Evolutionary conservation across 2,113 vertebrate genomes (phyloP).

Genomic region (Tetrax tetrax): DNA sequence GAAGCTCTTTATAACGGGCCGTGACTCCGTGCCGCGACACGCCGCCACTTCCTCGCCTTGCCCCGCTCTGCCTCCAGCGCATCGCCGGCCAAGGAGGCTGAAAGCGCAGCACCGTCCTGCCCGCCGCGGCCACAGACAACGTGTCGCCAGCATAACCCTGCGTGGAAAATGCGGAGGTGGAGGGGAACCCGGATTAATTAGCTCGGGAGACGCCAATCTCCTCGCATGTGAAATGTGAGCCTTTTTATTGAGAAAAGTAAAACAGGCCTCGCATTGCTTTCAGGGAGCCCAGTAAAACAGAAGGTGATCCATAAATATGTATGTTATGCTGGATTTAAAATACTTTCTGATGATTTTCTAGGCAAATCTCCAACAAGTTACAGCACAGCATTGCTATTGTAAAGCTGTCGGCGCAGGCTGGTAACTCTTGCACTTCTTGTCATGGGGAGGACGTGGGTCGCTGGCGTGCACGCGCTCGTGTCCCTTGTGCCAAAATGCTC

Average conservation of each 20-base stretch:
- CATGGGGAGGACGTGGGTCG: not conserved
- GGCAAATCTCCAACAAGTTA: constrained; percentile 66
- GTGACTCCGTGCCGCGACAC: constrained; percentile 39
- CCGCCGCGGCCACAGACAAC: constrained; percentile 76
- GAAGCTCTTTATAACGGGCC: constrained; percentile 36
- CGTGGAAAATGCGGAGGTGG: constrained; percentile 83
- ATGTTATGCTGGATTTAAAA: constrained; percentile 61
- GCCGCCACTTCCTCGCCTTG: constrained; percentile 16
- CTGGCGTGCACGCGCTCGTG: accelerated
- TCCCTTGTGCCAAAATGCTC: not conserved
- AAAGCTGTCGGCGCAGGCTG: not conserved
- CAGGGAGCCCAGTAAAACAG: constrained; percentile 71
- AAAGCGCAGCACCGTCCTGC: constrained; percentile 51
- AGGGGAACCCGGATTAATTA: constrained; percentile 76
- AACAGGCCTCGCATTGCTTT: constrained; percentile 68
- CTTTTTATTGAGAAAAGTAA: constrained; percentile 67
- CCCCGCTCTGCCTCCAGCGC: constrained; percentile 57
- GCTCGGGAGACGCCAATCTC: constrained; percentile 67
- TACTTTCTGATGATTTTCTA: constrained; percentile 71
- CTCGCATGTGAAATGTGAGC: constrained; percentile 69
- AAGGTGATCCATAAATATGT: constrained; percentile 67
- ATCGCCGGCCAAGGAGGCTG: constrained; percentile 53
- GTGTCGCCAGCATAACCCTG: constrained; percentile 82
- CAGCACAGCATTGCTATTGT: constrained; percentile 46
- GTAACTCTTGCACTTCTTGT: not conserved